Percentiles rank a stretch among this genome's conserved stretches.
These are phyloP conservation scores for Bujurquina vittata DNA, from an alignment of 2,113 vertebrate genomes.

Conservation along the genomic window DNA sequence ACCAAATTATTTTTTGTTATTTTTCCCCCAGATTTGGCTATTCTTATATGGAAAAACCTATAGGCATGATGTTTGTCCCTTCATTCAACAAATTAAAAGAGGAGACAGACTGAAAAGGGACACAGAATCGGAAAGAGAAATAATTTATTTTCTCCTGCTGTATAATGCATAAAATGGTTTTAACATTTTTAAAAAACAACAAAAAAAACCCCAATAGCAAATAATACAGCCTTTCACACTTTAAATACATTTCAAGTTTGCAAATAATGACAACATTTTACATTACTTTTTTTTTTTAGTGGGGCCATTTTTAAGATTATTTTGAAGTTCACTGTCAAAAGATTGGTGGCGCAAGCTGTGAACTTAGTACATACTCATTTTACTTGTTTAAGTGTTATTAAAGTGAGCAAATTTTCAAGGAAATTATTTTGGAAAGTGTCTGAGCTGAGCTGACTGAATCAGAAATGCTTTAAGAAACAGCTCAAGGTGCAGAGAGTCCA, in stretches of 20 bases:
- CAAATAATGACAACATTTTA: neutral
- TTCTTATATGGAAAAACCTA: neutral
- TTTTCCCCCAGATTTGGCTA: neutral
- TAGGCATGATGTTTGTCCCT: neutral
- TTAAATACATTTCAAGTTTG: slow-evolving; percentile 27
- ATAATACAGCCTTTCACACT: neutral
- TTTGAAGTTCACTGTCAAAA: neutral
- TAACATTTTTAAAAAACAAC: no score
- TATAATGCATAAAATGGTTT: slow-evolving; percentile 14
- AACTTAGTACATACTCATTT: neutral
- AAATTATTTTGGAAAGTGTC: neutral
- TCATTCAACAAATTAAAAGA: neutral
- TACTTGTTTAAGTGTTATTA: neutral
- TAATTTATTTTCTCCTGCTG: slow-evolving; percentile 34
- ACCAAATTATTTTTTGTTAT: no score
- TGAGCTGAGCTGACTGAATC: neutral
- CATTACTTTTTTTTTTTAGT: neutral
- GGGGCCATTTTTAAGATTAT: neutral
- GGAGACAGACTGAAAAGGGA: neutral
- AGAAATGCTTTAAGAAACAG: neutral
- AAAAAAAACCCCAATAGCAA: neutral
- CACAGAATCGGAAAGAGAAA: neutral
- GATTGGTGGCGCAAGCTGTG: no score
- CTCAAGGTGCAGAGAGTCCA: neutral
- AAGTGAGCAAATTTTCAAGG: neutral